Evolutionary conservation across 1,140 invertebrate genomes (phyloP).

Genomic region (Telenomus remus): DNA sequence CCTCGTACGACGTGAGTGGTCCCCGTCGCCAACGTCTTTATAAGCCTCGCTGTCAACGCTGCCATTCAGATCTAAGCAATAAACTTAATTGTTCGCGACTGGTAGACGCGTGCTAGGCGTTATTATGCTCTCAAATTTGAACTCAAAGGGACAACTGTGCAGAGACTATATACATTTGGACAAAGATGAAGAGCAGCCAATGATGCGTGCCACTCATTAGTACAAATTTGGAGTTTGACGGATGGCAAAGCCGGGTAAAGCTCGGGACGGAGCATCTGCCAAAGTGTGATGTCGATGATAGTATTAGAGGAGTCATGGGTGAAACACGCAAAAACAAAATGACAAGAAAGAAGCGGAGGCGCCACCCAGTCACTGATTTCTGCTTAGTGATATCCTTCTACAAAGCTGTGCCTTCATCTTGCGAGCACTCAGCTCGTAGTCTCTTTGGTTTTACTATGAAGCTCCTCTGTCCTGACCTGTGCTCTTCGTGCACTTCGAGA

Average conservation of each 20-base stretch:
- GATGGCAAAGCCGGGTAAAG: conserved; percentile 2
- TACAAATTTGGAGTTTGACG: conserved; percentile 14
- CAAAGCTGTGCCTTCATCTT: conserved; percentile 73
- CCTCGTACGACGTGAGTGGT: conserved; percentile 74
- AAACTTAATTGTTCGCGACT: conserved; percentile 48
- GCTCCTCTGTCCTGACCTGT: conserved; percentile 37
- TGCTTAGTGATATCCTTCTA: conserved; percentile 72
- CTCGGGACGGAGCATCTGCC: conserved; percentile 28
- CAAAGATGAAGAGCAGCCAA: conserved; percentile 4
- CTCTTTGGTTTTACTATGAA: conserved; percentile 40
- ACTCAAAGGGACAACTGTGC: conserved; percentile 23
- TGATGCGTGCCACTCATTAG: conserved; percentile 22
- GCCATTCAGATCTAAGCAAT: conserved; percentile 52
- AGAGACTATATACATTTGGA: too few species aligned
- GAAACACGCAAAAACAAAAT: conserved; percentile 29
- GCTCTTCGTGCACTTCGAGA: conserved; percentile 34
- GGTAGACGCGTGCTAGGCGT: conserved; percentile 51
- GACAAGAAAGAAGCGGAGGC: conserved; percentile 56
- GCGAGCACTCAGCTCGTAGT: conserved; percentile 29
- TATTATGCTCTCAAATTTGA: conserved; percentile 36
- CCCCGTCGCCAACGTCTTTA: conserved; percentile 49
- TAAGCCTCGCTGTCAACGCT: conserved; percentile 47
- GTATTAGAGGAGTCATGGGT: conserved; percentile 37
- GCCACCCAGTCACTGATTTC: conserved; percentile 73
- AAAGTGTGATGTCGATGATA: conserved; percentile 34